A percentile compares a stretch with the other conserved stretches of the same genome.
Conservation (phyloP, 2,113 vertebrate genomes). For the Myrmecophaga tridactyla region DNA sequence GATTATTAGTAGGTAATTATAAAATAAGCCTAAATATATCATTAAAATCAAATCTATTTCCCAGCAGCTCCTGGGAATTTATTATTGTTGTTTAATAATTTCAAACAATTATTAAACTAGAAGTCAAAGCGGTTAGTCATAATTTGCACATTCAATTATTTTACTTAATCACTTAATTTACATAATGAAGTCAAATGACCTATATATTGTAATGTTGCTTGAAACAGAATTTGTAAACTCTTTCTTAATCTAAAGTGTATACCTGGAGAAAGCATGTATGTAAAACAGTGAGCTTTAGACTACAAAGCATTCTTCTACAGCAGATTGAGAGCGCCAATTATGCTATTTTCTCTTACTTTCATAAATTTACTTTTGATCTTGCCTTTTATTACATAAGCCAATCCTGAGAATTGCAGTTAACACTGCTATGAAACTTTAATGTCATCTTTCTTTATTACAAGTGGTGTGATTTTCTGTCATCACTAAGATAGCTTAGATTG, state of each 20-base stretch:
- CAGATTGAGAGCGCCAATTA: conserved; percentile 74
- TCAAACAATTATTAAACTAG: conserved; percentile 63
- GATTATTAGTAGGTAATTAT: conserved; percentile 44
- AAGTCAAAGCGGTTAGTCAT: conserved; percentile 67
- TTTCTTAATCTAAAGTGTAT: conserved; percentile 60
- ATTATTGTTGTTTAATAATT: conserved; percentile 50
- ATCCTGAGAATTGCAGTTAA: conserved; percentile 63
- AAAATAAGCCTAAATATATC: conserved; percentile 60
- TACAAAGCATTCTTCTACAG: conserved; percentile 61
- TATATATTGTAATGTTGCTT: conserved; percentile 35
- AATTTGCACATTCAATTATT: conserved; percentile 65
- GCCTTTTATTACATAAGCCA: conserved; percentile 58
- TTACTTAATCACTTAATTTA: conserved; percentile 68
- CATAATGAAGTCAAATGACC: conserved; percentile 66
- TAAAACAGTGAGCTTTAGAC: conserved; percentile 72
- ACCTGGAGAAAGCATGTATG: conserved; percentile 59
- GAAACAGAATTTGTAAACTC: conserved; percentile 67
- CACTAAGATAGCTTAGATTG: conserved; percentile 56
- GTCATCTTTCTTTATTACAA: conserved; percentile 66
- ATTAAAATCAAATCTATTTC: conserved; percentile 65
- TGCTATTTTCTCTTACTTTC: conserved; percentile 69
- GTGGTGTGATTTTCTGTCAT: conserved; percentile 75
- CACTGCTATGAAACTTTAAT: conserved; percentile 74
- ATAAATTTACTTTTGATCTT: conserved; percentile 79
- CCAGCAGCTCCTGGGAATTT: conserved; percentile 49